A percentile compares a stretch with the other conserved stretches of the same genome.
Conservation (phyloP, 2,888 invertebrate genomes). For the Antitype chi region DNA sequence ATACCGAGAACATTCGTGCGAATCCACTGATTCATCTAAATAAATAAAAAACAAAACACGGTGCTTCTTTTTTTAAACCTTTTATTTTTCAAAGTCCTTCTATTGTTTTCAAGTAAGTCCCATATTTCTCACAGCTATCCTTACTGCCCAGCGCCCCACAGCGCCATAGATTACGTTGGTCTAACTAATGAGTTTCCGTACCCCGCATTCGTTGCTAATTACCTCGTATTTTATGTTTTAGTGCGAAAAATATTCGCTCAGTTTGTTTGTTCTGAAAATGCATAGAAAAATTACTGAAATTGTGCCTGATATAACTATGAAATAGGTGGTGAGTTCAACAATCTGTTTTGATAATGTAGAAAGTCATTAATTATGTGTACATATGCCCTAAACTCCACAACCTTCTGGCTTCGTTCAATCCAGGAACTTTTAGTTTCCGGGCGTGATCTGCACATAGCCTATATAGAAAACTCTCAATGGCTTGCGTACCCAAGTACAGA, state of each 20-base stretch:
- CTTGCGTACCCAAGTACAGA: too few relatives aligned
- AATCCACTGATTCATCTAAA: too few relatives aligned
- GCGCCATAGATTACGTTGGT: slow-evolving; percentile 63
- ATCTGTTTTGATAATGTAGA: not conserved
- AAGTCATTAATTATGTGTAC: not conserved
- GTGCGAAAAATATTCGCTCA: slow-evolving; percentile 39
- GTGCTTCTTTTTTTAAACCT: not conserved
- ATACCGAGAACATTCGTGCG: too few relatives aligned
- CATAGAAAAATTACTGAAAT: not conserved
- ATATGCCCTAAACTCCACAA: not conserved
- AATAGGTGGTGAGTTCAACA: not conserved
- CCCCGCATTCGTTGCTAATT: slow-evolving; percentile 56
- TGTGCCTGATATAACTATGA: not conserved
- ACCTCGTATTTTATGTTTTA: slow-evolving; percentile 56
- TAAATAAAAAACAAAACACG: not conserved
- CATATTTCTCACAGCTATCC: slow-evolving; percentile 44
- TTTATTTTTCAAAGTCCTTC: slow-evolving; percentile 3
- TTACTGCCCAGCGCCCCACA: slow-evolving; percentile 40
- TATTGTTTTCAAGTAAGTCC: slow-evolving; percentile 30
- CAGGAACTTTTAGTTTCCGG: too few relatives aligned
- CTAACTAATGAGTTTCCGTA: slow-evolving; percentile 71
- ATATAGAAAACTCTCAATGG: too few relatives aligned
- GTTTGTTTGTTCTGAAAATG: slow-evolving; percentile 29
- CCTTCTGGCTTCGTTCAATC: too few relatives aligned
- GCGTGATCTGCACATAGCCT: too few relatives aligned